Base-by-base conservation (phyloP, 2,797 vertebrate species). In the Lepilemur ruficaudatus region DNA sequence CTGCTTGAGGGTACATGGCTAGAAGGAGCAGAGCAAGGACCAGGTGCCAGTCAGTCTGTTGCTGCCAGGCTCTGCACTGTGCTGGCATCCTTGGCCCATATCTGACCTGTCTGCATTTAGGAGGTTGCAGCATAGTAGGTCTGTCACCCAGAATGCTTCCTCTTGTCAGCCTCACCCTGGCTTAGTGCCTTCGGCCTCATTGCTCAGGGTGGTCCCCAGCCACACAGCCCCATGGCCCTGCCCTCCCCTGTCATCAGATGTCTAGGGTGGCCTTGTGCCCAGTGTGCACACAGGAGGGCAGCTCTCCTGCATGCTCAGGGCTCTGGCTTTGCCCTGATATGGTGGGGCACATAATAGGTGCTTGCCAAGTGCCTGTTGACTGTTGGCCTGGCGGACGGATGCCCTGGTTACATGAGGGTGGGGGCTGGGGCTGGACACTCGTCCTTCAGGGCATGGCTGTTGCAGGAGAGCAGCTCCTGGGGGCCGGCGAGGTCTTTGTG, bases 391-490 rank as follows among this genome's bases (percentile, higher is more conserved):
- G 15, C 23, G 32, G 50, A 20, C 46, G 13, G 12, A 30, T n/a
- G 2, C 67, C 83, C 41, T 83, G 75, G 35, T 72, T 4, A 2
- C 78, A 23, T 32, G 15, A 3, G 20, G 28, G 46, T 13, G 25
- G 11, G 50, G 28, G 12, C 61, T 48, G 32, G 46, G 50, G 30
- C 38, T 59, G 41, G 25, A 23, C 11, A 25, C 61, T 97, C 17
- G 94, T 41, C 55, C 11, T 8, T 14, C 1, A 23, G 76, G 59
- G 23, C 43, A 10, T 70, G 96, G n/a, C 79, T 94, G 7, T 97
- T 98, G 67, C 97, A 99, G 99, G 99, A 90, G 99, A 99, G 91
- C 99, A 99, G 97, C 94, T 99, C 96, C 98, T 99, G 94, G 98
- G 99, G 97, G 99, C 99, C 0, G 99, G 99, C 0, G 99, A 99